phyloP scores from a whole-genome alignment of 2,888 invertebrate genomes.

The Spodoptera littoralis region DNA sequence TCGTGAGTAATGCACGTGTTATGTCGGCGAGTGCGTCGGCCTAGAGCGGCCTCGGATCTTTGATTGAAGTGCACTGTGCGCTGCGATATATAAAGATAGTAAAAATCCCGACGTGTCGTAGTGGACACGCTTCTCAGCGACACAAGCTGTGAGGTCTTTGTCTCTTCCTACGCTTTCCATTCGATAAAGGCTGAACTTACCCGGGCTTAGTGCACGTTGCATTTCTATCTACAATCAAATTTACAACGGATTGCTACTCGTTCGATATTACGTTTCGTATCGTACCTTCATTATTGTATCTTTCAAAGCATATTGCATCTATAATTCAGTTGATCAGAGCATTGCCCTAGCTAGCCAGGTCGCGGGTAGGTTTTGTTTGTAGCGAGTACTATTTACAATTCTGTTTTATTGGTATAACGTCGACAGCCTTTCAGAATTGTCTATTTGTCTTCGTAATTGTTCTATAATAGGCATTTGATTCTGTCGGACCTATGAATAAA shows the following conservation, averaged over 20 bases:
- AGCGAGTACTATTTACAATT: conserved; percentile 46
- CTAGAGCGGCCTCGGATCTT: conserved; percentile 84
- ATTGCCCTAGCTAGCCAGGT: conserved; percentile 53
- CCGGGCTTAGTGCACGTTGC: conserved; percentile 67
- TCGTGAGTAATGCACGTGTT: conserved; percentile 89
- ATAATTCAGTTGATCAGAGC: conserved; percentile 59
- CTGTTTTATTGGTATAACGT: conserved; percentile 52
- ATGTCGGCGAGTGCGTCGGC: conserved; percentile 86
- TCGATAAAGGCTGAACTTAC: conserved; percentile 66
- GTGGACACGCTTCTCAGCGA: conserved; percentile 56
- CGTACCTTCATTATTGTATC: conserved; percentile 58
- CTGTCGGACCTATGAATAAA: conserved; percentile 19
- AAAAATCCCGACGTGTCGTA: conserved; percentile 64
- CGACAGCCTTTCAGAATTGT: conserved; percentile 43
- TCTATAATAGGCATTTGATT: conserved; percentile 31
- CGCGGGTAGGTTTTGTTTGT: conserved; percentile 55
- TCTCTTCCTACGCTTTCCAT: conserved; percentile 71
- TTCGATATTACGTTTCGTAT: conserved; percentile 63
- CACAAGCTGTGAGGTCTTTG: conserved; percentile 70
- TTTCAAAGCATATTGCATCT: conserved; percentile 61
- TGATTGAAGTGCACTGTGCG: conserved; percentile 80
- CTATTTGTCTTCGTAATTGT: conserved; percentile 55
- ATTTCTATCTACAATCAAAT: conserved; percentile 78
- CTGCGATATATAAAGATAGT: conserved; percentile 74
- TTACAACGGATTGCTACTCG: conserved; percentile 73